Evolutionary conservation across 2,888 invertebrate genomes (phyloP).

Genomic region (Girardia tigrina): DNA sequence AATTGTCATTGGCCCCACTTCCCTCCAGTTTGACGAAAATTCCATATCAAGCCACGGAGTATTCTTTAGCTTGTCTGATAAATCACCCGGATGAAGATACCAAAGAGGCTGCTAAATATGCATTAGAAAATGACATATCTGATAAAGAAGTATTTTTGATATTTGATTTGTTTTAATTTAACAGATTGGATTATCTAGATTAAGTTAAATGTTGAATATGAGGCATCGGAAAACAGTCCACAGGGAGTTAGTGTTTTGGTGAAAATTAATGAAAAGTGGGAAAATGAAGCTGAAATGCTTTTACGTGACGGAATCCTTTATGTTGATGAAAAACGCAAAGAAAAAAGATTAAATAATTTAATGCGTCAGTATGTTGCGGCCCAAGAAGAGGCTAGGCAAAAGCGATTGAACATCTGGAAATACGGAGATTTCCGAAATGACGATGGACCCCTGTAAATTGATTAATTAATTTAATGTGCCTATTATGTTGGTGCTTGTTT

Average conservation of each 20-base stretch:
- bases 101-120: not conserved
- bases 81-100: conserved; percentile 21
- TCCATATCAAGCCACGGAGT: not conserved
- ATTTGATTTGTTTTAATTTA: not conserved
- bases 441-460: conserved; percentile 16
- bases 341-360: not conserved
- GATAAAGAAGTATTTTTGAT: conserved; percentile 14
- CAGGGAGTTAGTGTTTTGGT: not conserved
- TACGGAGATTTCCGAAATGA: conserved; percentile 34
- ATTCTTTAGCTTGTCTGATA: not conserved
- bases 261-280: conserved; percentile 1
- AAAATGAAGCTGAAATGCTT: conserved; percentile 30
- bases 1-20: conserved; percentile 5
- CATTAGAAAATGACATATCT: not conserved
- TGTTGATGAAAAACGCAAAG: conserved; percentile 17
- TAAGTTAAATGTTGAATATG: conserved; percentile 28
- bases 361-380: not conserved
- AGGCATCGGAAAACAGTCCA: not conserved
- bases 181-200: not conserved
- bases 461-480: not conserved
- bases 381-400: conserved; percentile 28
- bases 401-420: conserved; percentile 31
- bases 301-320: conserved; percentile 30
- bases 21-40: conserved; percentile 5
- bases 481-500: not conserved